These are phyloP conservation scores for Phalacrocorax pelagicus DNA, from an alignment of 2,113 vertebrate species.

Conservation along the genomic window DNA sequence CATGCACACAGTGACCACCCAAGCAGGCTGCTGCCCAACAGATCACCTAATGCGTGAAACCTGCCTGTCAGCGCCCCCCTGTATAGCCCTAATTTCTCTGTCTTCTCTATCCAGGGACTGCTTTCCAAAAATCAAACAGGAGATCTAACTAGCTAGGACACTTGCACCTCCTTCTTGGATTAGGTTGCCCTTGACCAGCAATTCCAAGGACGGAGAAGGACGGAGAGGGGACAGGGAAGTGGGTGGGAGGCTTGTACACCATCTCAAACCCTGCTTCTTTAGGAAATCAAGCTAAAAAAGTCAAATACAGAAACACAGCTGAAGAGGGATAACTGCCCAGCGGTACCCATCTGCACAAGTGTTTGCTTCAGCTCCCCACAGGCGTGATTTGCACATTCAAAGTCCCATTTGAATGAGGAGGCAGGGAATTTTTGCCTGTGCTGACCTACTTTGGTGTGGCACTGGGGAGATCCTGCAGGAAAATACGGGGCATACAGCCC, in stretches of 20 bases:
- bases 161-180: neutral
- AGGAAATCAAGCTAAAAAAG: neutral
- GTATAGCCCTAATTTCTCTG: fast-evolving
- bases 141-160: neutral
- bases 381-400: neutral
- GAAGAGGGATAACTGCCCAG: neutral
- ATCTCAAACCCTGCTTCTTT: neutral
- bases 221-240: neutral
- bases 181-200: neutral
- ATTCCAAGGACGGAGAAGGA: neutral
- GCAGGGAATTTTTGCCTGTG: neutral
- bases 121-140: neutral
- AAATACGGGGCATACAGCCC: neutral
- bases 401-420: neutral
- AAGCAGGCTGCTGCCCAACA: neutral
- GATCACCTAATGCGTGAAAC: neutral
- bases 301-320: neutral
- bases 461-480: neutral
- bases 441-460: neutral
- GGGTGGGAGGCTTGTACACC: neutral
- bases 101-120: neutral
- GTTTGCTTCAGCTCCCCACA: neutral
- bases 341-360: neutral
- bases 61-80: neutral
- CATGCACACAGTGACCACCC: fast-evolving